These are phyloP conservation scores for Ondatra zibethicus DNA, from an alignment of 2,113 vertebrate species.

Conservation along the genomic window DNA sequence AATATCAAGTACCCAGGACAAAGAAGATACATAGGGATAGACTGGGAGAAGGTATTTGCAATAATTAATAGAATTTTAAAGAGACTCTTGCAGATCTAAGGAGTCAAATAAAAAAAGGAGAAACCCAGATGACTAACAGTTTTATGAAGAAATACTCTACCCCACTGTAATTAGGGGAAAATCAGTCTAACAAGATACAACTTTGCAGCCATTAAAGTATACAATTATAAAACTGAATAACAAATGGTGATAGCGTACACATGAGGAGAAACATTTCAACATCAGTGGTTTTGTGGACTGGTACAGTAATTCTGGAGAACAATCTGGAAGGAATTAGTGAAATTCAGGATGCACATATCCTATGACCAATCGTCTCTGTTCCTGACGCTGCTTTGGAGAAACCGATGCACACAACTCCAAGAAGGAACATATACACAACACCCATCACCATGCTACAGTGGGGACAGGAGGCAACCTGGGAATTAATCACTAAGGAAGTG, in stretches of 20 bases:
- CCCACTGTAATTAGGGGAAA: conserved; percentile 32
- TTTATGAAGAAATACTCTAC: conserved; percentile 32
- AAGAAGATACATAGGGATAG: neutral
- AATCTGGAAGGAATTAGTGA: conserved; percentile 63
- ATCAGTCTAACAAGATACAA: conserved; percentile 46
- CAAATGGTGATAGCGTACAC: neutral
- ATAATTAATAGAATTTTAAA: conserved; percentile 35
- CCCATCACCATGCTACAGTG: neutral
- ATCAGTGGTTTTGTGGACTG: neutral
- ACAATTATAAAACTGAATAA: conserved; percentile 40
- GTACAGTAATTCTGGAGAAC: conserved; percentile 25
- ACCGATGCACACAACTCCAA: neutral
- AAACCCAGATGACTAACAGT: neutral
- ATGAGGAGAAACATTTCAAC: conserved; percentile 34
- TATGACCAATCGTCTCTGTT: neutral
- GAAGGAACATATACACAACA: neutral
- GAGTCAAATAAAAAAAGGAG: neutral
- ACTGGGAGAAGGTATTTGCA: neutral
- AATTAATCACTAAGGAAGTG: neutral
- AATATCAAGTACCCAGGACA: neutral
- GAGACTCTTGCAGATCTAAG: neutral
- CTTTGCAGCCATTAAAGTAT: conserved; percentile 16
- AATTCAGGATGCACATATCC: conserved; percentile 27
- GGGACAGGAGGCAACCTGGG: neutral
- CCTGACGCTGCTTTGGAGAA: neutral